A percentile compares a stretch with the other conserved stretches of the same genome.
Conservation (phyloP, 2,888 invertebrate species). For the Endotricha flammealis region DNA sequence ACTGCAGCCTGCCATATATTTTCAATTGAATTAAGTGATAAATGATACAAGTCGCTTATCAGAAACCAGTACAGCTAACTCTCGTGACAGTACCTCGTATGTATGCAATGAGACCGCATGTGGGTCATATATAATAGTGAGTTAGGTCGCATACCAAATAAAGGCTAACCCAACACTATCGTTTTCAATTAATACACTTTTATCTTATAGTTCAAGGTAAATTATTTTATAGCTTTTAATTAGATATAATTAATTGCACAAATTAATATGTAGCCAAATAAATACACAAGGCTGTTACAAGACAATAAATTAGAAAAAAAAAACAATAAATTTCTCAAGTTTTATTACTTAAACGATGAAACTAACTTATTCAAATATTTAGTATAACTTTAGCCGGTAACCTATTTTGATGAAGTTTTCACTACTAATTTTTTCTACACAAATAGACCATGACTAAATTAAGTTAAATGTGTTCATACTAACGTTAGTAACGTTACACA, state of each 20-base stretch:
- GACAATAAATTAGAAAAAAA: no score
- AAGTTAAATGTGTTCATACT: no score
- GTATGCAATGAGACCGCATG: background rate
- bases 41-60: slow-evolving; percentile 2
- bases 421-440: no score
- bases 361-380: no score
- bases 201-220: background rate
- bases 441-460: slow-evolving; percentile 1
- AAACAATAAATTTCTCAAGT: no score
- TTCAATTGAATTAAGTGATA: slow-evolving; percentile 5
- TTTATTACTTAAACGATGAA: no score
- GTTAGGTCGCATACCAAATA: background rate
- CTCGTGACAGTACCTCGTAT: background rate
- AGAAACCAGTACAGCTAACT: background rate
- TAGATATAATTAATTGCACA: no score
- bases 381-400: no score
- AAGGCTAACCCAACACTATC: background rate
- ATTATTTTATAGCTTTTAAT: background rate
- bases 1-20: slow-evolving; percentile 3
- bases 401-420: no score
- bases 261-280: no score
- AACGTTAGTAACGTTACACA: no score
- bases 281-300: no score
- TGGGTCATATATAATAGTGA: background rate
- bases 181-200: background rate